A percentile compares a stretch with the other conserved stretches of the same genome.
Evolutionary conservation across 64 coral and sea anemone genomes (phyloP).

Genomic region (Dendrophyllia cribrosa): DNA sequence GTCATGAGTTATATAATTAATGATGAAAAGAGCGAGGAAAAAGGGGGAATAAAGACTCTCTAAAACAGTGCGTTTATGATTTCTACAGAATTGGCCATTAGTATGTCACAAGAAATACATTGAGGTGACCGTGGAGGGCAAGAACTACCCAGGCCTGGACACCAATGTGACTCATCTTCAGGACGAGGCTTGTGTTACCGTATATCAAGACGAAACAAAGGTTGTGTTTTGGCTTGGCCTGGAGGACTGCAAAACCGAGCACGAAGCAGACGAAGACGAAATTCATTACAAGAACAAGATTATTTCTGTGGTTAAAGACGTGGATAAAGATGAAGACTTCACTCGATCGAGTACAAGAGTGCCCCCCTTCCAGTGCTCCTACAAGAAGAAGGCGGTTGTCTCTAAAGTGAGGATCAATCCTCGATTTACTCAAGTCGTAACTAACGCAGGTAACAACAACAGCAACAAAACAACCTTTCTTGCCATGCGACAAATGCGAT

Average conservation of each 20-base stretch:
- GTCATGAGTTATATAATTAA: too few relatives aligned
- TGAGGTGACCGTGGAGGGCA: constrained; percentile 23
- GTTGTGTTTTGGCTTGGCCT: constrained; percentile 18
- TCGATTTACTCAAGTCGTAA: neutral
- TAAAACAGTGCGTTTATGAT: neutral
- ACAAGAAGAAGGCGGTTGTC: neutral
- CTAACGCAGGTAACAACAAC: neutral
- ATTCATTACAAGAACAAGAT: constrained; percentile 31
- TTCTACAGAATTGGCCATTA: neutral
- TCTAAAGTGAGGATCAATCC: constrained; percentile 18
- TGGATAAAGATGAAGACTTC: neutral
- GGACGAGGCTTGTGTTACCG: constrained; percentile 9
- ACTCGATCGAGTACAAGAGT: constrained; percentile 27
- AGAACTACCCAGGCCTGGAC: constrained; percentile 34
- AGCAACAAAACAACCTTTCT: neutral
- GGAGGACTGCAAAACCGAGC: constrained; percentile 25
- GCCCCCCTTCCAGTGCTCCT: constrained; percentile 22
- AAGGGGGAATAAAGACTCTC: too few relatives aligned
- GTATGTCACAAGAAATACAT: neutral
- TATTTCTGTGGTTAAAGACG: constrained; percentile 2
- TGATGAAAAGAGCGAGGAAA: too few relatives aligned
- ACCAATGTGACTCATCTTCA: constrained; percentile 40
- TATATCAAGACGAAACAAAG: constrained; percentile 3
- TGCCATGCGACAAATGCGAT: too few relatives aligned
- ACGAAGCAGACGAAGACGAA: neutral